A percentile compares a stretch with the other conserved stretches of the same genome.
Evolutionary conservation across 2,888 invertebrate genomes (phyloP).

Genomic region (Cremastobaeus sp.): DNA sequence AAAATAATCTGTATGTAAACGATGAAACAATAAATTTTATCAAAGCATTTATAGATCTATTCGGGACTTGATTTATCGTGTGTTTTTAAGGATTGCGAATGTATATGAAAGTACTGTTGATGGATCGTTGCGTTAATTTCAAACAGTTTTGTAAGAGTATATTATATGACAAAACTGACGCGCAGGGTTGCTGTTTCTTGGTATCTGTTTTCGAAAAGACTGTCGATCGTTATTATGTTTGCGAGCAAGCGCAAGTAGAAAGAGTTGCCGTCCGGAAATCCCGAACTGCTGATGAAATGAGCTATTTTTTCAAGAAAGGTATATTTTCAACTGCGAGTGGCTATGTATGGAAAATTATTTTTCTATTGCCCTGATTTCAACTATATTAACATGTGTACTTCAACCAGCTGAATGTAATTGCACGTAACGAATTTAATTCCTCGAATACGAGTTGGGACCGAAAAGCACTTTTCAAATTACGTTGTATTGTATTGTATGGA

Average conservation of each 20-base stretch:
- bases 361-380: constrained; percentile 26
- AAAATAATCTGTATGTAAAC: constrained; percentile 22
- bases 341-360: constrained; percentile 32
- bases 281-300: constrained; percentile 44
- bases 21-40: constrained; percentile 21
- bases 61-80: constrained; percentile 5
- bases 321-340: constrained; percentile 38
- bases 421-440: too few species aligned
- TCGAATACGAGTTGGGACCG: too few species aligned
- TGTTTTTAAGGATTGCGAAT: constrained; percentile 5
- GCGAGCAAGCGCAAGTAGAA: constrained; percentile 19
- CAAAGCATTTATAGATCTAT: constrained; percentile 14
- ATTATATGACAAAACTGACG: constrained; percentile 30
- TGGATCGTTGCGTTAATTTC: constrained; percentile 24
- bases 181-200: constrained; percentile 41
- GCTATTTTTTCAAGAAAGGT: constrained; percentile 39
- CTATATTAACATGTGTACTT: background rate
- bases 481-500: too few species aligned
- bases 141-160: constrained; percentile 15
- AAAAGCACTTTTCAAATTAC: too few species aligned
- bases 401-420: too few species aligned
- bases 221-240: constrained; percentile 25
- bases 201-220: constrained; percentile 20
- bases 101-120: constrained; percentile 27
- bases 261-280: constrained; percentile 52